Percentiles rank a stretch among this genome's conserved stretches.
phyloP scores from a whole-genome alignment of 1,140 invertebrate species.

The Musca domestica region DNA sequence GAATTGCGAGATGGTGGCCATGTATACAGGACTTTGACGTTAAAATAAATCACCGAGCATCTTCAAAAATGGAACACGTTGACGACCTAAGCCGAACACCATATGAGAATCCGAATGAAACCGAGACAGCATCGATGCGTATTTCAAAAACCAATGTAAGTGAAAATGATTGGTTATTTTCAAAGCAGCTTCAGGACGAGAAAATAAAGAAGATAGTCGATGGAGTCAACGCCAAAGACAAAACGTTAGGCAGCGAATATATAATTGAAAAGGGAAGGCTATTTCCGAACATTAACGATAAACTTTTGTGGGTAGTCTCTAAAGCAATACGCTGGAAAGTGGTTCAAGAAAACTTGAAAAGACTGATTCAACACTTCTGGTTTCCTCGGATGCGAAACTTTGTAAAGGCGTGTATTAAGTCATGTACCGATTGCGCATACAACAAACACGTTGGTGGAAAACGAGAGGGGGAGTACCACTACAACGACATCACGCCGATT shows the following conservation, averaged over 20 bases:
- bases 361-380: conserved; percentile 32
- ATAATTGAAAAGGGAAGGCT: conserved; percentile 6
- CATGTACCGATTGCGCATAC: no score
- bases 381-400: no score
- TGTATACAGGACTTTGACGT: no score
- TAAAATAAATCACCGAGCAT: conserved; percentile 25
- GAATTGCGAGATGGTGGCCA: no score
- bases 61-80: conserved; percentile 23
- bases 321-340: conserved; percentile 11
- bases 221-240: not conserved
- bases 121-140: conserved; percentile 13
- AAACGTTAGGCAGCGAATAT: conserved; percentile 1
- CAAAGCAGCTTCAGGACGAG: conserved; percentile 17
- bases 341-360: not conserved
- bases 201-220: not conserved
- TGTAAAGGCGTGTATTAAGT: no score
- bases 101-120: not conserved
- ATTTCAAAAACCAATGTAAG: conserved; percentile 3
- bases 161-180: conserved; percentile 1
- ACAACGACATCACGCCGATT: conserved; percentile 14
- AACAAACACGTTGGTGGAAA: conserved; percentile 26
- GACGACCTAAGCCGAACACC: conserved; percentile 26
- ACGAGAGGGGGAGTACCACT: conserved; percentile 23
- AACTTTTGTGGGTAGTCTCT: conserved; percentile 12
- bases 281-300: conserved; percentile 7